Evolutionary conservation across 2,888 invertebrate genomes (phyloP), one percentile per base, ranked within the genome.

Genomic region (Theretra japonica): DNA sequence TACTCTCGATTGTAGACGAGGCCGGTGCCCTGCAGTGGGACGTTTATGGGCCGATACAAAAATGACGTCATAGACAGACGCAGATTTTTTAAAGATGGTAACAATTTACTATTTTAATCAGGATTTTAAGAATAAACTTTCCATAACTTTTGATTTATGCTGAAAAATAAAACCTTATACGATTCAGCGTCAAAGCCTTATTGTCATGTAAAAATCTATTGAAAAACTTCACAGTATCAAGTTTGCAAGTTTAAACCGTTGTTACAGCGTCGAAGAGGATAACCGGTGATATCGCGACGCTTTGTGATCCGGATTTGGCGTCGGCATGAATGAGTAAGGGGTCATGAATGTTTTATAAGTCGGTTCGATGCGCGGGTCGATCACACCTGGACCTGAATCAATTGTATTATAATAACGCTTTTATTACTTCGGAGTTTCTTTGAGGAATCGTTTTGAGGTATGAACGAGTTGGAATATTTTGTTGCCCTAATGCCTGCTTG

Each of bases 321-420:
- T 74, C 82, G 85, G 82, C 88, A 89, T 93, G 91, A 93, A 93
- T 93, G 90, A 90, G 86, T 92, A 91, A 91, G 76, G 79, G 82
- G 80, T 83, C 88, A 89, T 93, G 92, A 93, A 93, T 93, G 85
- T 92, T 93, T 91, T 90, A 93, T 92, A 87, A 88, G 88, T 81
- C 83, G 82, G 79, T 77, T 77, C 87, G 85, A 88, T 86, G 82
- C 83, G 76, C 79, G 82, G 84, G 83, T 85, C 86, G 86, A 88
- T 88, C 84, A 80, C 83, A 83, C 81, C 65, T 50, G 62, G 56
- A 30, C 59, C 33, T 23, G 25, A 53, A 71, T 25, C 23, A 33
- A 62, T 70, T 33, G 60, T 62, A 30, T 65, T 56, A 21, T 56
- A 62, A 62, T 60, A 70, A 50, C 70, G 30, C 15, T 53, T 28